phyloP scores from a whole-genome alignment of 2,113 vertebrate species.

The Dasyornis broadbenti region DNA sequence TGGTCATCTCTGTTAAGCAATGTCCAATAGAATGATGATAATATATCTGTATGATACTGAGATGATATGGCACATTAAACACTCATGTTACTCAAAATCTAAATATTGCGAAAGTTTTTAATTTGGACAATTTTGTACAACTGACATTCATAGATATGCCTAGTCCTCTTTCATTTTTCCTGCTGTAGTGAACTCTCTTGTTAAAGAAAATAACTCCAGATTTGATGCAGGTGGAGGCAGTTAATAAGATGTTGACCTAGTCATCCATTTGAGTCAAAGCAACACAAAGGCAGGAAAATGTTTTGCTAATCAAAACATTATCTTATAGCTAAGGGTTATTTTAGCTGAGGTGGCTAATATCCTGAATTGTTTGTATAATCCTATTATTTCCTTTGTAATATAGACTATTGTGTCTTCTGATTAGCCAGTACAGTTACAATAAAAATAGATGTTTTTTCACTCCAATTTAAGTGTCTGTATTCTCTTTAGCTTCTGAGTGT shows the following conservation, averaged over 20 bases:
- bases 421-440: neutral
- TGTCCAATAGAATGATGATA: neutral
- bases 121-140: neutral
- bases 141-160: neutral
- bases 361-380: constrained; percentile 3
- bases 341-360: constrained; percentile 51
- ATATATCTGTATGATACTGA: neutral
- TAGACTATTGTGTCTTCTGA: neutral
- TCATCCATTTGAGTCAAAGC: constrained; percentile 68
- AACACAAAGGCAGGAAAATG: constrained; percentile 64
- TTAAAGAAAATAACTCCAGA: constrained; percentile 34
- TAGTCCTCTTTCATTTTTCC: neutral
- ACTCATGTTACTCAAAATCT: neutral
- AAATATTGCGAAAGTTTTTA: neutral
- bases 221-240: constrained; percentile 24
- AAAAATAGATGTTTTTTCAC: neutral
- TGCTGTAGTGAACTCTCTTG: neutral
- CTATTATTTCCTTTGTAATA: constrained; percentile 34
- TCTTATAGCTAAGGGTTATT: constrained; percentile 49
- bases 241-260: constrained; percentile 49
- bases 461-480: neutral
- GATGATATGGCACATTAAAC: neutral
- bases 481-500: neutral
- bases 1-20: neutral
- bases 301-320: constrained; percentile 59